phyloP scores from a whole-genome alignment of 2,797 vertebrate genomes.

The Sorex maritimensis region DNA sequence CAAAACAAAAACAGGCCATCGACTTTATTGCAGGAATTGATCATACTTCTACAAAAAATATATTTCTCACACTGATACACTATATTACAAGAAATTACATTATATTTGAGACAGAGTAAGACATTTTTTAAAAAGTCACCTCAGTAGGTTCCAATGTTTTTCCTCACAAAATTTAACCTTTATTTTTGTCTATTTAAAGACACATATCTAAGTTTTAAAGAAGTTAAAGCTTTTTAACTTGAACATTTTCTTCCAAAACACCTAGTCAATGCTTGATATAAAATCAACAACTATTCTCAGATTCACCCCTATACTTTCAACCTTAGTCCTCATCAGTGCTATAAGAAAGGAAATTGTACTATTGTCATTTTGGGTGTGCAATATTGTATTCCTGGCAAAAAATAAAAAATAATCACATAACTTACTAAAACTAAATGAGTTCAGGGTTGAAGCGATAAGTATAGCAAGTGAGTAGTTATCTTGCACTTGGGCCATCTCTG shows the following conservation, averaged over 20 bases:
- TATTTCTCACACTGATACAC: too few species aligned
- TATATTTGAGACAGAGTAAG: too few species aligned
- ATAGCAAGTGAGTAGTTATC: too few species aligned
- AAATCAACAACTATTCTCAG: neutral
- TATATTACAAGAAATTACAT: too few species aligned
- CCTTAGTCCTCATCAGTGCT: neutral
- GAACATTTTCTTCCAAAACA: neutral
- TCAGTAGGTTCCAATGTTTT: too few species aligned
- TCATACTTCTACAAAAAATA: too few species aligned
- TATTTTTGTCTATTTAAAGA: neutral
- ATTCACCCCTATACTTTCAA: neutral
- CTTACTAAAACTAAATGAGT: constrained; percentile 13
- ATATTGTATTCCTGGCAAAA: neutral
- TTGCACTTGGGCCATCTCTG: too few species aligned
- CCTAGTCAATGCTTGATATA: neutral
- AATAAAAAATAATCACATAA: neutral
- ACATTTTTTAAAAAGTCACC: too few species aligned
- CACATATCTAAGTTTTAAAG: neutral
- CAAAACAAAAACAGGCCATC: too few species aligned
- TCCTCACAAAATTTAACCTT: too few species aligned
- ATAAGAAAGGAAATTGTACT: neutral
- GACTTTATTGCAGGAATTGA: too few species aligned
- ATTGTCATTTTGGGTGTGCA: neutral
- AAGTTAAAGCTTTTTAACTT: constrained; percentile 3
- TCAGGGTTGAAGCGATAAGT: neutral